phyloP scores from a whole-genome alignment of 2,888 invertebrate species.

The Drosophila mulleri region DNA sequence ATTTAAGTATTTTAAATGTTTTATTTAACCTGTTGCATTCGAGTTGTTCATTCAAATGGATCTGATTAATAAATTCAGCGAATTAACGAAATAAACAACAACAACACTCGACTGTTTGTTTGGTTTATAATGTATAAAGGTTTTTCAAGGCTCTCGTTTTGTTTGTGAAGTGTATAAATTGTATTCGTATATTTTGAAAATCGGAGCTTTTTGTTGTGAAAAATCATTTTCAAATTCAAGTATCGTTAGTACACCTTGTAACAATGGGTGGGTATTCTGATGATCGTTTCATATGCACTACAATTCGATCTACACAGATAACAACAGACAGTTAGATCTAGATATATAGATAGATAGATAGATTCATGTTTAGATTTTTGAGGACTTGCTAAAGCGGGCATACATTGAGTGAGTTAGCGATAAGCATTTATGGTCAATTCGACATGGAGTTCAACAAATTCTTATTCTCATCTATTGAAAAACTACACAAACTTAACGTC shows the following conservation, averaged over 20 bases:
- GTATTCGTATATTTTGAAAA: slow-evolving; percentile 48
- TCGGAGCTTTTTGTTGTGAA: slow-evolving; percentile 67
- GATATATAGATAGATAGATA: background rate
- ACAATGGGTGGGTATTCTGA: slow-evolving; percentile 67
- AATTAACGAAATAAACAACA: slow-evolving; percentile 9
- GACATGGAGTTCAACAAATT: slow-evolving; percentile 39
- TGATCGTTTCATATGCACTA: slow-evolving; percentile 25
- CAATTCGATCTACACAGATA: slow-evolving; percentile 26
- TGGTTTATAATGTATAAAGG: slow-evolving; percentile 1
- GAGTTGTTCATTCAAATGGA: background rate
- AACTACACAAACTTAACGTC: slow-evolving; percentile 72
- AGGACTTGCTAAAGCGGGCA: slow-evolving; percentile 43
- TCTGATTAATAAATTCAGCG: slow-evolving; percentile 24
- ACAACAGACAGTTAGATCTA: slow-evolving; percentile 26
- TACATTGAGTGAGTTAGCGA: slow-evolving; percentile 28
- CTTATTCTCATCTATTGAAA: slow-evolving; percentile 42
- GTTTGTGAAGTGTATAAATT: slow-evolving; percentile 51
- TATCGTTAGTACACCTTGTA: slow-evolving; percentile 38
- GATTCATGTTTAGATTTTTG: slow-evolving; percentile 8
- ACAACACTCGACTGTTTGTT: background rate
- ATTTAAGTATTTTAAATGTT: slow-evolving; percentile 17
- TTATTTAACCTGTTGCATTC: slow-evolving; percentile 24
- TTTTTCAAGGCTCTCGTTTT: background rate
- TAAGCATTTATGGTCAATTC: slow-evolving; percentile 52
- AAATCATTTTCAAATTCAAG: slow-evolving; percentile 60